Evolutionary conservation across 1,140 invertebrate genomes (phyloP).

Genomic region (Leptopilina boulardi): DNA sequence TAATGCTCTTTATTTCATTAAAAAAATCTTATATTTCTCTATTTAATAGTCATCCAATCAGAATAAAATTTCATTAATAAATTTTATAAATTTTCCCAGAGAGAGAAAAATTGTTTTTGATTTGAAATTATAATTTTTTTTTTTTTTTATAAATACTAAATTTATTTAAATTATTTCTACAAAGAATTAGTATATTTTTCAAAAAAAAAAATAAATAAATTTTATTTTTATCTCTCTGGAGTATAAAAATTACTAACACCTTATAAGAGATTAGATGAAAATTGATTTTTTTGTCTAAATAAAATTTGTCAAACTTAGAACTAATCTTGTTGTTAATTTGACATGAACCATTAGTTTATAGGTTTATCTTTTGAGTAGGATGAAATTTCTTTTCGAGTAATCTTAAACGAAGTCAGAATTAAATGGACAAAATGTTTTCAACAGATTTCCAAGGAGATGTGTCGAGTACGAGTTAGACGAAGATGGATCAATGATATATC

Average conservation of each 20-base stretch:
- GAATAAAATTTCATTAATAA: background rate
- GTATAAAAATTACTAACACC: no score
- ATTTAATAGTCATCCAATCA: background rate
- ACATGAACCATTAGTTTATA: background rate
- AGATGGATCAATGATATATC: constrained; percentile 72
- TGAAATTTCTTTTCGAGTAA: background rate
- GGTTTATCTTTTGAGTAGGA: background rate
- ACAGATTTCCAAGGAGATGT: constrained; percentile 71
- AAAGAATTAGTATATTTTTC: no score
- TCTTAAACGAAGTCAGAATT: background rate
- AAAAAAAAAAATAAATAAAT: no score
- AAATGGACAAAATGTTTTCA: constrained; percentile 41
- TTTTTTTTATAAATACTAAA: no score
- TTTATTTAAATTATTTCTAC: no score
- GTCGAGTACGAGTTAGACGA: constrained; percentile 77
- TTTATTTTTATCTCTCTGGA: no score
- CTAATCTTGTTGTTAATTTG: background rate
- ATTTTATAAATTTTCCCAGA: background rate
- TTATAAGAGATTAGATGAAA: background rate
- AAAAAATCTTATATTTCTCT: background rate
- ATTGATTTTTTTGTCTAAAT: background rate
- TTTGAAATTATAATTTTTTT: no score
- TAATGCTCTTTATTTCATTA: constrained; percentile 40
- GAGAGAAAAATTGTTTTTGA: no score
- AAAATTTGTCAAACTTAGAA: constrained; percentile 5